A percentile compares a stretch with the other conserved stretches of the same genome.
Evolutionary conservation across 2,888 invertebrate species (phyloP).

Genomic region (Thera britannica): DNA sequence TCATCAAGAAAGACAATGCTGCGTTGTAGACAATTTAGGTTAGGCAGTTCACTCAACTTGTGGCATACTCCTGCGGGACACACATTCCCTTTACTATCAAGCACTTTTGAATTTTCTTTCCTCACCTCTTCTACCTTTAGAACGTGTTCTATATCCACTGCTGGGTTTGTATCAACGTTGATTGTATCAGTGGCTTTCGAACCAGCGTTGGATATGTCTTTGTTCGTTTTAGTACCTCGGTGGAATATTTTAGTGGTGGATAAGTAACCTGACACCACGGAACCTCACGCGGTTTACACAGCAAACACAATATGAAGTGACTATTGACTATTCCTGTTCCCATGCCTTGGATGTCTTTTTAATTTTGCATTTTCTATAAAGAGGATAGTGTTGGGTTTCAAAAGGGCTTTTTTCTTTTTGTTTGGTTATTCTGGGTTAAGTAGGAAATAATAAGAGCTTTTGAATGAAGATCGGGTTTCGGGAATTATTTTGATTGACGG

Average conservation of each 20-base stretch:
- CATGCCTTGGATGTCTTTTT: slow-evolving; percentile 69
- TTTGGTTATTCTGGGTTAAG: slow-evolving; percentile 60
- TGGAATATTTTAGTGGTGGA: slow-evolving; percentile 44
- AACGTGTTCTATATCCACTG: slow-evolving; percentile 48
- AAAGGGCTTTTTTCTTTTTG: slow-evolving; percentile 62
- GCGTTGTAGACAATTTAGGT: slow-evolving; percentile 78
- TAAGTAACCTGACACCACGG: slow-evolving; percentile 73
- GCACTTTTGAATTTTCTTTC: slow-evolving; percentile 40
- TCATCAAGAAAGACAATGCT: slow-evolving; percentile 72
- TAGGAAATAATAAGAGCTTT: slow-evolving; percentile 68
- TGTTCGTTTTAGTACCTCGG: slow-evolving; percentile 27
- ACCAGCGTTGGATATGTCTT: slow-evolving; percentile 47
- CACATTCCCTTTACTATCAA: slow-evolving; percentile 60
- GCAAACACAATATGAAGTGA: slow-evolving; percentile 83
- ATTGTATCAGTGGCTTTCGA: neutral
- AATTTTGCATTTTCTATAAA: slow-evolving; percentile 76
- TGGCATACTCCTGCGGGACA: slow-evolving; percentile 74
- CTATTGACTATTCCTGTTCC: slow-evolving; percentile 83
- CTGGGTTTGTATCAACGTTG: slow-evolving; percentile 32
- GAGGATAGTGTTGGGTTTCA: slow-evolving; percentile 74
- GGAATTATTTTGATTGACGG: slow-evolving; percentile 65
- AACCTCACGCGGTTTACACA: slow-evolving; percentile 78
- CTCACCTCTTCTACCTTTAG: slow-evolving; percentile 24
- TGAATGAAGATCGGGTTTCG: slow-evolving; percentile 59
- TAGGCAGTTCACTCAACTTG: slow-evolving; percentile 80